Percentiles rank a stretch among this genome's conserved stretches.
Conservation (phyloP, 1,140 invertebrate genomes). For the Atta cephalotes region DNA sequence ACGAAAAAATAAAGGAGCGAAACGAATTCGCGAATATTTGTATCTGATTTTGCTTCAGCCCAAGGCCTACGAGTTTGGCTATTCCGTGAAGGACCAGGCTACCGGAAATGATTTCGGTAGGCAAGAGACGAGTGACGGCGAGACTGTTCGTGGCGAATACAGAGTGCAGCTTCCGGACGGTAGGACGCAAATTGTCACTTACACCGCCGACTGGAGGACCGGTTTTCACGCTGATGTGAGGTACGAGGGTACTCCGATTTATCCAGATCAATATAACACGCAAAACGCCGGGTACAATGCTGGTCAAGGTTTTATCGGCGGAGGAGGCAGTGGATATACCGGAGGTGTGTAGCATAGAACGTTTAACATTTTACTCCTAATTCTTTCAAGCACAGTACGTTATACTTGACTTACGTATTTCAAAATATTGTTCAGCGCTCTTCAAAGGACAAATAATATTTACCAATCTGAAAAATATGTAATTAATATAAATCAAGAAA, state of each 20-base stretch:
- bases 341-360: conserved; percentile 33
- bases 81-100: conserved; percentile 91
- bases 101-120: conserved; percentile 91
- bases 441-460: not conserved
- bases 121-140: conserved; percentile 91
- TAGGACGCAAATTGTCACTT: conserved; percentile 90
- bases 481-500: not conserved
- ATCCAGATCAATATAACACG: conserved; percentile 86
- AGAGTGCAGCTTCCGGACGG: conserved; percentile 91
- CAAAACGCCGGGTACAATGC: conserved; percentile 72
- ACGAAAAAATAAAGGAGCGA: not conserved
- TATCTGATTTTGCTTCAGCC: conserved; percentile 85
- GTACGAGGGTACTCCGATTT: conserved; percentile 91
- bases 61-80: conserved; percentile 93
- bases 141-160: conserved; percentile 91
- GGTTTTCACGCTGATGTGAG: conserved; percentile 93
- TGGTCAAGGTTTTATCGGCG: conserved; percentile 32
- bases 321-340: conserved; percentile 30
- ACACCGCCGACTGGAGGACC: conserved; percentile 92
- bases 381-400: not conserved
- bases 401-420: not conserved
- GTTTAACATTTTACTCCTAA: not conserved
- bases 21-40: no score
- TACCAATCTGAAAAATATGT: not conserved
- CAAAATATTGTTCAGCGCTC: not conserved